phyloP scores from a whole-genome alignment of 2,797 vertebrate species.

The Spheniscus humboldti region DNA sequence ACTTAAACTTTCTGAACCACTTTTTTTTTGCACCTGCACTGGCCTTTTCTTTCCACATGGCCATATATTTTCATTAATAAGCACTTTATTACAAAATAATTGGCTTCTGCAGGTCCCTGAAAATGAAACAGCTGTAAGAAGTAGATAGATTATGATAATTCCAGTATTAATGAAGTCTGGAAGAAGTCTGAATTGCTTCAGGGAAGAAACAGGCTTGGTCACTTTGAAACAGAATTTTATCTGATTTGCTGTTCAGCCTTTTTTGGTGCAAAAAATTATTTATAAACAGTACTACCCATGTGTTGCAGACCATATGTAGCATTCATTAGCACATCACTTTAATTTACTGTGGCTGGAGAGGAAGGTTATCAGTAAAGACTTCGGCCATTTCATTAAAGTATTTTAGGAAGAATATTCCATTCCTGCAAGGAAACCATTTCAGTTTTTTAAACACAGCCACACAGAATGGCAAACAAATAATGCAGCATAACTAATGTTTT shows the following conservation, averaged over 20 bases:
- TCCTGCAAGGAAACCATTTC: background rate
- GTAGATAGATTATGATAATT: constrained; percentile 51
- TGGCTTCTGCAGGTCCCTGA: constrained; percentile 16
- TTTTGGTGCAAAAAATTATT: background rate
- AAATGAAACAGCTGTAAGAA: constrained; percentile 51
- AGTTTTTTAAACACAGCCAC: background rate
- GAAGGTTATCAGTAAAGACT: background rate
- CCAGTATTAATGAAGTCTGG: constrained; percentile 30
- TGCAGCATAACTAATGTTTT: background rate
- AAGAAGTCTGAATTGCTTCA: background rate
- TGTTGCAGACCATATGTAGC: background rate
- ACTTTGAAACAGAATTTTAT: constrained; percentile 10
- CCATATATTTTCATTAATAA: constrained; percentile 52
- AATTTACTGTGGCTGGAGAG: too few species aligned
- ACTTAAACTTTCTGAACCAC: background rate
- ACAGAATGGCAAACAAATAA: background rate
- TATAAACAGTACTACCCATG: background rate
- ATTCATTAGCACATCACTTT: background rate
- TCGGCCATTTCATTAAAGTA: background rate
- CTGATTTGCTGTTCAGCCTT: background rate
- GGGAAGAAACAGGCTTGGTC: background rate
- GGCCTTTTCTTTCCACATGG: constrained; percentile 24
- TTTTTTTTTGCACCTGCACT: background rate
- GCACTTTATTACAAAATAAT: constrained; percentile 14
- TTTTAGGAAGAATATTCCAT: background rate